Base-by-base conservation (phyloP, 2,888 invertebrate genomes). In the Dynastes tityus region DNA sequence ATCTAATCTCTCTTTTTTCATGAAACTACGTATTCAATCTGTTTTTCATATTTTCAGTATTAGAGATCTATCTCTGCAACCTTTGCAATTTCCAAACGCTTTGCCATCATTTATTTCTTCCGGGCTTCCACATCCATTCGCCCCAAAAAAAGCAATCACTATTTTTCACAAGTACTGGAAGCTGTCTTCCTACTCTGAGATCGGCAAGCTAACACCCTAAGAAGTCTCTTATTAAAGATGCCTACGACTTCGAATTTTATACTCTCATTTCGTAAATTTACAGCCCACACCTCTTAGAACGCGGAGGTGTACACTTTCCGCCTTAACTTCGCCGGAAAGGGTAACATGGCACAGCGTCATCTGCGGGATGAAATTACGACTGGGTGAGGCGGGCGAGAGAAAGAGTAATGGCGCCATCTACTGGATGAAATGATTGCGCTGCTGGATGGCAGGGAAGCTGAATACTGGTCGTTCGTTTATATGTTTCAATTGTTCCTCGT, bases 401-500 rank as follows among this genome's bases (percentile, higher is more conserved):
- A 40, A 45, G 73, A 74, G 61, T 74, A 74, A 74, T 74, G 22
- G 73, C 68, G 51, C 51, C 68, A 68, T 68, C 68, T 68, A 51
- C 68, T n/a, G 68, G 68, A 68, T 49, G 68, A 68, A 68, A 68
- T 51, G 68, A 27, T 51, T 27, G 13, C 51, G 27, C 6, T 3
- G 29, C 9, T 13, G 29, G 27, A 29, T 29, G 63, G 63, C 27
- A 11, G 32, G 63, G 32, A 32, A 29, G 11, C 32, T 32, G 63
- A 29, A 29, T 29, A 13, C 11, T 13, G 27, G 32, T 27, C 27
- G 51, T 32, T 68, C 22, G 27, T 68, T 68, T 49, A 13, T 51
- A 68, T 68, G 68, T 68, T 68, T 68, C 68, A 68, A 68, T 68
- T 68, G 68, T 29, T 68, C 2, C 68, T 68, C 68, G 51, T 68